Evolutionary conservation across 92 coral and sea anemone genomes (phyloP), one percentile per base, ranked within the genome.

Genomic region (Bergia sp.): DNA sequence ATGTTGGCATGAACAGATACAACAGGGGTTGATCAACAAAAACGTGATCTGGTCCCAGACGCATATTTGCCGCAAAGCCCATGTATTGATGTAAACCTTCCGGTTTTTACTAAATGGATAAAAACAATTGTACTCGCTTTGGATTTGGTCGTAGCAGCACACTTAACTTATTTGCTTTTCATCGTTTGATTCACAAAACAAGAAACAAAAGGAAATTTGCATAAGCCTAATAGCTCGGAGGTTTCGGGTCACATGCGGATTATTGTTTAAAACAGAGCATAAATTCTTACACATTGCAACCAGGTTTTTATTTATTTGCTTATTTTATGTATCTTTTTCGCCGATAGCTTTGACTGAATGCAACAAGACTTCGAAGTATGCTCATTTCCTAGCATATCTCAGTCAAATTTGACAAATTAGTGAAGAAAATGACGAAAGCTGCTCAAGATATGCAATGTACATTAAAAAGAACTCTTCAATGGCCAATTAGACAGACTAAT

Each of bases 151-250:
- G 77, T 75, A 73, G 77, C 79, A 18, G 23, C 11, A 87, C 92
- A 91, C 92, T 92, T 81, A 86, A 77, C 73, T 74, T 90, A 87
- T 88, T 90, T 90, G 91, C 87, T 77, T 90, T 88, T 90, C 64
- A 95, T 91, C 94, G 89, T 95, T 93, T 95, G 90, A 23, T 83
- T 83, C 76, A 65, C 76, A 85, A 91, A 93, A 80, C 85, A 44
- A 67, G 40, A 88, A 92, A 91, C 93, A 94, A 90, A 93, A 88
- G 89, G 72, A 79, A 92, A 95, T 95, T 95, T 93, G 93, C 98
- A 95, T 95, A 93, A 79, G 90, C 93, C 85, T 93, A 91, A 95
- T 93, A 92, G 93, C 67, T 89, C 47, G 66, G 37, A 84, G 87
- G 71, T 72, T 83, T 84, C 40, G 64, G 74, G 87, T 84, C 78